Conservation (phyloP, 2,888 invertebrate genomes). For the Papilio protenor region DNA sequence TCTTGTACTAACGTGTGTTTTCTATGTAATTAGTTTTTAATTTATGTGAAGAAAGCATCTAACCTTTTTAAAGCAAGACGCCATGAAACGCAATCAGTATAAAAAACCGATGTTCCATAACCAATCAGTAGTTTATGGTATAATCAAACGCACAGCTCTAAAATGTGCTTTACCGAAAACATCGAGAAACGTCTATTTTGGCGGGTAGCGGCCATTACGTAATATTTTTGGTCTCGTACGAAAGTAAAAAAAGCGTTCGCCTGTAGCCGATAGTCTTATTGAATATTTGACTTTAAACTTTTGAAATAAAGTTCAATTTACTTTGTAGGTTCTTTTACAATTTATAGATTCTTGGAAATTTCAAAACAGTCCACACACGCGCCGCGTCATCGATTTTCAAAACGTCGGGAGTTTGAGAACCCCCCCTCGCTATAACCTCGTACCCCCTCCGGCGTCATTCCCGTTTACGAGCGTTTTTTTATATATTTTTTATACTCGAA, state of each 20-base stretch:
- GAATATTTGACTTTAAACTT: background rate
- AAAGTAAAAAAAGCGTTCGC: constrained; percentile 31
- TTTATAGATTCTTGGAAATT: constrained; percentile 38
- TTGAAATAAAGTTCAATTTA: background rate
- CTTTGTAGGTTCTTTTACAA: background rate
- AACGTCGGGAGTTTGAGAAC: constrained; percentile 61
- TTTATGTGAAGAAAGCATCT: background rate
- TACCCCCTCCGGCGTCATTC: constrained; percentile 14
- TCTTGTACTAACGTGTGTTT: too few relatives aligned
- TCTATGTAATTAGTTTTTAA: background rate
- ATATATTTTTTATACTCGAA: constrained; percentile 27
- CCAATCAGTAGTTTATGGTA: constrained; percentile 25
- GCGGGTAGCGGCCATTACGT: constrained; percentile 28
- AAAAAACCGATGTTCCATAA: background rate
- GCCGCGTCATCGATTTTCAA: constrained; percentile 77
- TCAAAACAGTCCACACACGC: constrained; percentile 74
- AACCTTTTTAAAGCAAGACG: background rate
- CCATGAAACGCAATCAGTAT: background rate
- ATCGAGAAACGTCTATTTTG: constrained; percentile 33
- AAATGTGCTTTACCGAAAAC: constrained; percentile 14
- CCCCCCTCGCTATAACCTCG: constrained; percentile 45
- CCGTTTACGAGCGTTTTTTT: constrained; percentile 38
- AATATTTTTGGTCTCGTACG: constrained; percentile 31
- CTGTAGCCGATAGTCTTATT: background rate
- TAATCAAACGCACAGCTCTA: background rate